A percentile compares a stretch with the other conserved stretches of the same genome.
Conservation (phyloP, 2,888 invertebrate species). For the Synergus gifuensis region DNA sequence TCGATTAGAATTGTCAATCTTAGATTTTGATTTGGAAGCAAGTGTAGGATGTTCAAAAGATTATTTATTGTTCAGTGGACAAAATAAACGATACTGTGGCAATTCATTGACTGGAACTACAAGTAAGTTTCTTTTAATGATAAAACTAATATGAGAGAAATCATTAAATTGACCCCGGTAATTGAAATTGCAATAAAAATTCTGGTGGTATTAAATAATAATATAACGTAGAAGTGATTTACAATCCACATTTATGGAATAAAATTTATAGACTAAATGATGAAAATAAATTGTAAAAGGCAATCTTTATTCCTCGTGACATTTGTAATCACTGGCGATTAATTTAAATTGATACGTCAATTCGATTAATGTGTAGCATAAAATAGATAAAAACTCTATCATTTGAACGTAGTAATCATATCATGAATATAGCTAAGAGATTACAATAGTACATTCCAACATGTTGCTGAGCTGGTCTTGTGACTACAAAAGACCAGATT, state of each 20-base stretch:
- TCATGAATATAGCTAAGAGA: background rate
- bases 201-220: no score
- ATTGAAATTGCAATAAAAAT: no score
- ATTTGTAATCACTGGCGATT: slow-evolving; percentile 1
- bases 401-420: slow-evolving; percentile 17
- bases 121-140: slow-evolving; percentile 64
- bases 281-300: background rate
- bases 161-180: background rate
- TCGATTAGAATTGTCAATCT: slow-evolving; percentile 73
- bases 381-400: background rate
- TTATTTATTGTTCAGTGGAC: slow-evolving; percentile 73
- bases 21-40: slow-evolving; percentile 77
- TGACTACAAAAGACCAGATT: background rate
- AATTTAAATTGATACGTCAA: background rate
- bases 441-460: background rate
- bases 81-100: slow-evolving; percentile 76
- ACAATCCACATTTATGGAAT: background rate
- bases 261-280: background rate
- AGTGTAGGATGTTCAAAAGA: slow-evolving; percentile 77
- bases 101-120: slow-evolving; percentile 71
- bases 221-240: background rate
- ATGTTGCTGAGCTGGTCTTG: background rate
- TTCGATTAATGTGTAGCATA: background rate
- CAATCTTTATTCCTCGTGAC: background rate
- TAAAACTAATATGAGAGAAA: background rate